Base-by-base conservation (phyloP, 2,797 vertebrate species). In the Sparus aurata region DNA sequence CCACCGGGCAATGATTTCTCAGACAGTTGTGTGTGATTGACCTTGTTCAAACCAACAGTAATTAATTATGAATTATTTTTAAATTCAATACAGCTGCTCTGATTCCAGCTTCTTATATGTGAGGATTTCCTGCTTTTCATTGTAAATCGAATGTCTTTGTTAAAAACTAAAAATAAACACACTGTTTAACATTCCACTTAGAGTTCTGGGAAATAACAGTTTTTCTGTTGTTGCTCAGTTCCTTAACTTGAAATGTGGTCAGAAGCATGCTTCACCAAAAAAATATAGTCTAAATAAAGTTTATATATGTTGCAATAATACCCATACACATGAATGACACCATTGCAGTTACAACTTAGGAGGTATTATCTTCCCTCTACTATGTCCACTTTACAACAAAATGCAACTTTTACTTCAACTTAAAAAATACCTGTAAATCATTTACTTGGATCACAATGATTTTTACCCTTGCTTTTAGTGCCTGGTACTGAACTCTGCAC, bases 1-100 rank as follows among this genome's bases (percentile, higher is more conserved):
- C 50, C 30, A 59, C 2, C 4, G 74, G 53, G 25, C 15, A n/a
- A 15, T 73, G 46, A 65, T 63, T 64, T 72, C 6, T 38, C 27
- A 61, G 60, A 52, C 38, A 38, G 34, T 22, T 38, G 65, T 68
- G 55, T 74, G 27, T 62, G 50, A 65, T 30, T 60, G 16, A 34
- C 34, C 34, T 34, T 2, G 0, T 34, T 34, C 34, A 34, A 8
- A 34, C 8, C 34, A 34, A 34, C 34, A 9, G 34, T 9, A 34
- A 34, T 9, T 34, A 34, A 34, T 30, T 34, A 34, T 34, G 8
- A 34, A 34, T 7, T 34, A 34, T 34, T 8, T 34, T 8, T 7
- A 34, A 1, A 34, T 34, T 34, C 34, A 34, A 34, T 7, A 34
- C 34, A 34, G 34, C 34, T 34, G 34, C 34, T 34, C 34, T 9